A percentile compares a stretch with the other conserved stretches of the same genome.
These are phyloP conservation scores for Tryphoninae sp. DNA, from an alignment of 2,888 invertebrate species.

Conservation along the genomic window DNA sequence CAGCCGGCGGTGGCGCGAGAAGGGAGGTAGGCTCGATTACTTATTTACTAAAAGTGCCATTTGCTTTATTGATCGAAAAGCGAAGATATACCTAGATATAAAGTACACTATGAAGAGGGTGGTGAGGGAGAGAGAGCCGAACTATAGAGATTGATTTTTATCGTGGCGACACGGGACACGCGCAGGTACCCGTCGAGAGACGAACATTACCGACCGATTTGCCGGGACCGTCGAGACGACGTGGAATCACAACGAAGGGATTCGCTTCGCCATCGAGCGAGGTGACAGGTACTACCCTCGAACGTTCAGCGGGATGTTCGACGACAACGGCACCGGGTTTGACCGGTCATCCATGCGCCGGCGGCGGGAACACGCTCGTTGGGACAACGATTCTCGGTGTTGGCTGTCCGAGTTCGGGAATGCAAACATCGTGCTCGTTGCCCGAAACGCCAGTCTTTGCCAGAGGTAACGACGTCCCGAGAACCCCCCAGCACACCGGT, in stretches of 20 bases:
- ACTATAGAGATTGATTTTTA: background rate
- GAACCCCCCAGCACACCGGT: slow-evolving; percentile 88
- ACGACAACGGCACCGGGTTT: no score
- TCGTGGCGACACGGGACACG: slow-evolving; percentile 25
- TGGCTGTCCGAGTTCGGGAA: slow-evolving; percentile 78
- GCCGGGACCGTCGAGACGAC: slow-evolving; percentile 82
- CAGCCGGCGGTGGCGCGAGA: slow-evolving; percentile 75
- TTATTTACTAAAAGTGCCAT: background rate
- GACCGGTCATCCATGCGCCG: slow-evolving; percentile 76
- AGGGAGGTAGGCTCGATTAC: slow-evolving; percentile 77
- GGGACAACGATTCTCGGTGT: slow-evolving; percentile 82
- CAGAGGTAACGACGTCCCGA: slow-evolving; percentile 90
- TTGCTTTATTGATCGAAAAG: no score
- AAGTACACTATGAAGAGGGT: no score
- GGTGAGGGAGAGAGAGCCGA: background rate
- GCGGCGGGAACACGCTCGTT: slow-evolving; percentile 84
- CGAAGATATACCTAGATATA: no score
- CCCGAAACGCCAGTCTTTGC: slow-evolving; percentile 96
- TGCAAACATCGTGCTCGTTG: slow-evolving; percentile 92
- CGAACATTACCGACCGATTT: slow-evolving; percentile 89
- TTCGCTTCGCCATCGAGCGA: slow-evolving; percentile 84
- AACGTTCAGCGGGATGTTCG: slow-evolving; percentile 72
- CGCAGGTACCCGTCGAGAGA: slow-evolving; percentile 83
- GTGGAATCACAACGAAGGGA: slow-evolving; percentile 80
- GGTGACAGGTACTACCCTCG: slow-evolving; percentile 79